Percentiles rank a stretch among this genome's conserved stretches.
phyloP scores from a whole-genome alignment of 2,797 vertebrate species.

The Sylvia borin region DNA sequence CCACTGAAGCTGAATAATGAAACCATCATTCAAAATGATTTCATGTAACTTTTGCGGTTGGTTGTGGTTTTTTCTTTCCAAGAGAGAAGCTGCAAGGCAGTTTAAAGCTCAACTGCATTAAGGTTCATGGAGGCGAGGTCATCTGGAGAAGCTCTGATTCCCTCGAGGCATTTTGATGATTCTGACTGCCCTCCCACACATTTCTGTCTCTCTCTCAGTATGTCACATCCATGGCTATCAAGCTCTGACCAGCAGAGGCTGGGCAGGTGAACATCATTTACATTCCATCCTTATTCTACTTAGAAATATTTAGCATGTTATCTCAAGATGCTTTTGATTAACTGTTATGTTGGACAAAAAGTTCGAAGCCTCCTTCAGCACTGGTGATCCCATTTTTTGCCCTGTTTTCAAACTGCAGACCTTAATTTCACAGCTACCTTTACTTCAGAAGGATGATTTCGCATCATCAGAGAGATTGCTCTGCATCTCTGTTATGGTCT shows the following conservation, averaged over 20 bases:
- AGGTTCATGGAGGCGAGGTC: conserved; percentile 18
- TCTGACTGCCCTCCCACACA: neutral
- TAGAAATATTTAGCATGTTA: neutral
- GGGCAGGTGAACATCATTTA: neutral
- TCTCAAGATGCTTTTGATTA: neutral
- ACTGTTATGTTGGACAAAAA: neutral
- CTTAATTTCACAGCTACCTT: neutral
- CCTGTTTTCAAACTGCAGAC: neutral
- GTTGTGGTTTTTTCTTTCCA: neutral
- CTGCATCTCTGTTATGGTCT: neutral
- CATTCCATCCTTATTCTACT: neutral
- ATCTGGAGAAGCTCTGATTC: conserved; percentile 28
- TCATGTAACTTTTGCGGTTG: conserved; percentile 2
- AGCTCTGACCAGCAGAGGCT: neutral
- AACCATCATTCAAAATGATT: conserved; percentile 42
- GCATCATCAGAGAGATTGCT: neutral
- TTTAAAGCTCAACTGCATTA: conserved; percentile 32
- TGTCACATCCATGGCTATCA: neutral
- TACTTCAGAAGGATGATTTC: neutral
- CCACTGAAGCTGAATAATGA: conserved; percentile 52
- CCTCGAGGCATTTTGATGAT: neutral
- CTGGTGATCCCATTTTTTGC: neutral
- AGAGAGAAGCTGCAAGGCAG: conserved; percentile 32
- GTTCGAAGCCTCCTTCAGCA: neutral
- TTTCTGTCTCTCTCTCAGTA: neutral